A percentile compares a stretch with the other conserved stretches of the same genome.
These are phyloP conservation scores for Melierax canorus DNA, from an alignment of 2,113 vertebrate species.

Conservation along the genomic window DNA sequence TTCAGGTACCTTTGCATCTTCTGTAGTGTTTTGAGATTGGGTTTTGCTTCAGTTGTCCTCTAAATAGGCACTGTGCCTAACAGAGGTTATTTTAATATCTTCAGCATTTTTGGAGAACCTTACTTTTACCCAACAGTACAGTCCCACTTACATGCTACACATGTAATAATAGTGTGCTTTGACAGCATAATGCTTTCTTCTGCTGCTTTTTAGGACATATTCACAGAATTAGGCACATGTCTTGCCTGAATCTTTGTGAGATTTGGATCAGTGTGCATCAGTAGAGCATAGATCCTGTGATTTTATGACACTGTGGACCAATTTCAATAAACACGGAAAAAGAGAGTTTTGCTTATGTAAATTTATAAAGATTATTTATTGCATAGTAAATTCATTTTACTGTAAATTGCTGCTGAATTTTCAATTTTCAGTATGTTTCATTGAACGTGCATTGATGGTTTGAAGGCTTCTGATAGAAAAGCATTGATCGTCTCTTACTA, in stretches of 20 bases:
- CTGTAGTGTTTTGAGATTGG: neutral
- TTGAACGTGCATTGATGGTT: neutral
- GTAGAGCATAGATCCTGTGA: neutral
- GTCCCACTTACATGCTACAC: neutral
- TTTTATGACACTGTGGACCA: neutral
- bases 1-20: neutral
- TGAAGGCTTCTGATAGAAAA: neutral
- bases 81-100: neutral
- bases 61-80: neutral
- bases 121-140: neutral
- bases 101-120: neutral
- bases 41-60: neutral
- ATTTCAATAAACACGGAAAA: neutral
- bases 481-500: neutral
- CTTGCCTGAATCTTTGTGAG: neutral
- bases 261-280: neutral
- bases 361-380: neutral
- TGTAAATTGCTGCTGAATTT: neutral
- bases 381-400: neutral
- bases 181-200: neutral
- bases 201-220: neutral
- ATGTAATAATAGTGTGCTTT: neutral
- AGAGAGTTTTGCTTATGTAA: neutral
- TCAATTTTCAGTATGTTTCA: neutral
- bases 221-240: neutral